Evolutionary conservation across 1,140 invertebrate genomes (phyloP), one percentile per base, ranked within the genome.

Genomic region (Bombus superbus): DNA sequence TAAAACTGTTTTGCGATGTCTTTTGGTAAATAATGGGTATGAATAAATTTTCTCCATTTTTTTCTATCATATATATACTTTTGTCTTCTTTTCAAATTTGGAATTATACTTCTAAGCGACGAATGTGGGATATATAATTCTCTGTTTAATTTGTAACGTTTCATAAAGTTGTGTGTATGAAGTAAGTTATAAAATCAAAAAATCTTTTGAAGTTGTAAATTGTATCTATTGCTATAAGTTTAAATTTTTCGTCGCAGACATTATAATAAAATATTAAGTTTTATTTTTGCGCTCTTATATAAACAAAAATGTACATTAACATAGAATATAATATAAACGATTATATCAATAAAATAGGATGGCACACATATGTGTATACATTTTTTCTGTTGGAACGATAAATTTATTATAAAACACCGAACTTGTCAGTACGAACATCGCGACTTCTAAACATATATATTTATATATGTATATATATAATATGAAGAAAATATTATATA

Each of bases 221-320:
- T 94, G 91, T 94, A 93, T 92, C 92, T 94, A 93, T 92, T 92
- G 88, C 81, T 90, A 92, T 94, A 94, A 94, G 92, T 93, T 92
- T 88, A 88, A 88, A 89, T 78, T 74, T 81, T 86, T 71, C 76
- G 64, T 88, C 85, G 71, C 85, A 81, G 22, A 64, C 88, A 92
- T 87, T 93, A 89, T 94, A 94, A 93, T 92, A 92, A 93, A 91
- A 92, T 90, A 94, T 92, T 88, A 92, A 92, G 84, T 94, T 93
- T 94, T 94, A 94, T 94, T 94, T 94, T 93, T 93, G 90, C 91
- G 90, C 92, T 94, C 91, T 92, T 91, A 91, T 90, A 91, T 92
- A 78, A 93, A 93, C 89, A 90, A 92, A 93, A 94, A 92, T 94
- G 94, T 94, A 94, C 93, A 94, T 94, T 94, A 94, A 94, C 88